A percentile compares a stretch with the other conserved stretches of the same genome.
Conservation (phyloP, 2,888 invertebrate species). For the Aquatica leii region DNA sequence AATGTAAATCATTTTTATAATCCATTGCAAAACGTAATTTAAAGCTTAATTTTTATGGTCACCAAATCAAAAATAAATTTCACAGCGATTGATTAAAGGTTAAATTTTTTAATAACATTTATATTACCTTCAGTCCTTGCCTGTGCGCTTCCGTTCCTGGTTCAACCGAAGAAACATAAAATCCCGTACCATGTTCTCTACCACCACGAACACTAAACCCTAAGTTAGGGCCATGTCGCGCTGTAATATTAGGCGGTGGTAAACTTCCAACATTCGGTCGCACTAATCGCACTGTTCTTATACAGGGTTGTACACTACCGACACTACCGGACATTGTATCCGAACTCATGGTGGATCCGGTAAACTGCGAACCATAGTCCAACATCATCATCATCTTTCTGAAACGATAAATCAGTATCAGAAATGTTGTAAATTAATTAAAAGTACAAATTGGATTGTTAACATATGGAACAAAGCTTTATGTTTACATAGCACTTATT, state of each 20-base stretch:
- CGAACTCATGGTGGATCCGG: conserved; percentile 56
- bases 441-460: too few relatives aligned
- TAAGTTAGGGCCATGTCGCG: conserved; percentile 71
- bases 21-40: too few relatives aligned
- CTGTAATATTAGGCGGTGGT: conserved; percentile 61
- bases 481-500: background rate
- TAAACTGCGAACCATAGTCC: conserved; percentile 52
- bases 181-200: conserved; percentile 89
- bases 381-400: conserved; percentile 48
- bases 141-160: conserved; percentile 86
- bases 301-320: conserved; percentile 64
- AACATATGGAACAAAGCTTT: background rate
- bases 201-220: conserved; percentile 89
- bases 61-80: too few relatives aligned
- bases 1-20: too few relatives aligned
- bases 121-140: conserved; percentile 83
- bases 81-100: too few relatives aligned
- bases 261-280: conserved; percentile 58
- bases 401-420: conserved; percentile 12
- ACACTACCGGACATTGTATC: conserved; percentile 60
- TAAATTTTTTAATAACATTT: too few relatives aligned
- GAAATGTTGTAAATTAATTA: too few relatives aligned
- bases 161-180: conserved; percentile 90
- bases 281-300: conserved; percentile 68
- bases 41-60: too few relatives aligned